Evolutionary conservation across 2,797 vertebrate species (phyloP).

Genomic region (Muraenolepis orangiensis): DNA sequence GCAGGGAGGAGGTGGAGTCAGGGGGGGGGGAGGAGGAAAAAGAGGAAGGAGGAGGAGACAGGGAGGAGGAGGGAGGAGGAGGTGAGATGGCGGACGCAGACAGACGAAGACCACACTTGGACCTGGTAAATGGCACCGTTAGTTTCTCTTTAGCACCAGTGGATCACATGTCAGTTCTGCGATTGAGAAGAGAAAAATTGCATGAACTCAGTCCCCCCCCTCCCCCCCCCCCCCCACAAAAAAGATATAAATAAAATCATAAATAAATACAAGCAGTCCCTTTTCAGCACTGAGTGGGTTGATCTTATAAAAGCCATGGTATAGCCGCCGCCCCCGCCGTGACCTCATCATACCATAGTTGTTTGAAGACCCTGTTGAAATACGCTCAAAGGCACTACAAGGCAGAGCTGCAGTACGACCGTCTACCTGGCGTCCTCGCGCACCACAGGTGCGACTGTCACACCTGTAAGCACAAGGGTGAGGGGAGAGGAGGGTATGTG

Average conservation of each 20-base stretch:
- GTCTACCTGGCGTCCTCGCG: constrained; percentile 56
- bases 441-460: constrained; percentile 43
- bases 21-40: constrained; percentile 62
- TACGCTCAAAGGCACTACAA: constrained; percentile 78
- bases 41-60: constrained; percentile 56
- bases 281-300: constrained; percentile 37
- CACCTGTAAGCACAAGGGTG: constrained; percentile 55
- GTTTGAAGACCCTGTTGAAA: constrained; percentile 71
- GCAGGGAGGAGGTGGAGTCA: too few relatives aligned
- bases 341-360: constrained; percentile 9
- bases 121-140: constrained; percentile 71
- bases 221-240: constrained; percentile 9
- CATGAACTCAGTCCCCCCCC: constrained; percentile 66
- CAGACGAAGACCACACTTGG: constrained; percentile 34
- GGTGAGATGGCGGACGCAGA: constrained; percentile 69
- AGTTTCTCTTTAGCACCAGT: constrained; percentile 81
- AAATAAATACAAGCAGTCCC: constrained; percentile 25
- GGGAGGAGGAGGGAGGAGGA: constrained; percentile 60
- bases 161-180: constrained; percentile 80
- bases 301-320: constrained; percentile 12
- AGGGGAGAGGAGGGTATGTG: constrained; percentile 32
- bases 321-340: neutral
- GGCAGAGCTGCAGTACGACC: constrained; percentile 65
- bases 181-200: constrained; percentile 84
- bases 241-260: too few relatives aligned